phyloP scores from a whole-genome alignment of 2,797 vertebrate species.

The Buceros bicornis region DNA sequence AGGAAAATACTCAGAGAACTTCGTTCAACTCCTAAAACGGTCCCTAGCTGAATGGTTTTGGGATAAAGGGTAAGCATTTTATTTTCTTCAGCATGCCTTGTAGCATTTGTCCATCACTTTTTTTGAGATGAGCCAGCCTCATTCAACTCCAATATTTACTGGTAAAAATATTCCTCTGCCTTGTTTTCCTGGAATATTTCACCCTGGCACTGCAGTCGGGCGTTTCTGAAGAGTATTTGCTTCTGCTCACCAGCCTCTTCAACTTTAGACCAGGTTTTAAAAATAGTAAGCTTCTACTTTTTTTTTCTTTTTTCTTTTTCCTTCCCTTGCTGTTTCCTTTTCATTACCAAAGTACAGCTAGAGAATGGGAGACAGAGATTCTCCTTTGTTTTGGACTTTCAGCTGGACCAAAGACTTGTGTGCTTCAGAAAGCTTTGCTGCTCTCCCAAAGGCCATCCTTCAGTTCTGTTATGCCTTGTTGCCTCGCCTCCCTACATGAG shows the following conservation, averaged over 20 bases:
- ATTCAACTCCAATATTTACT: constrained; percentile 32
- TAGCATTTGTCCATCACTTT: constrained; percentile 52
- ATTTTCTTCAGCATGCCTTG: constrained; percentile 49
- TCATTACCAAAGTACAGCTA: constrained; percentile 25
- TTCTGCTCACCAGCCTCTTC: constrained; percentile 19
- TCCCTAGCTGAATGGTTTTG: background rate
- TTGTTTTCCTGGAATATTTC: constrained; percentile 40
- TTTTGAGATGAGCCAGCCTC: constrained; percentile 12
- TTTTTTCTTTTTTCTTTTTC: background rate
- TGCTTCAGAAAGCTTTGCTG: constrained; percentile 29
- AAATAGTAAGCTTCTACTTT: background rate
- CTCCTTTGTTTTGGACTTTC: constrained; percentile 49
- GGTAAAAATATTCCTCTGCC: constrained; percentile 11
- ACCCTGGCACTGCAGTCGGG: background rate
- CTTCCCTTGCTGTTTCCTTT: constrained; percentile 31
- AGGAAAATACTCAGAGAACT: background rate
- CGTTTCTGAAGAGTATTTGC: constrained; percentile 17
- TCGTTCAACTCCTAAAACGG: background rate
- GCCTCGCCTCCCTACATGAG: constrained; percentile 22
- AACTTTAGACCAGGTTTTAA: constrained; percentile 2
- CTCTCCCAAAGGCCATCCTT: constrained; percentile 34
- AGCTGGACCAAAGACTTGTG: constrained; percentile 10
- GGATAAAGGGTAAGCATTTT: constrained; percentile 2
- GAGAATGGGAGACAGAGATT: background rate
- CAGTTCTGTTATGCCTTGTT: constrained; percentile 14